Conservation (phyloP, 2,888 invertebrate genomes). For the Cremastinae sp. region DNA sequence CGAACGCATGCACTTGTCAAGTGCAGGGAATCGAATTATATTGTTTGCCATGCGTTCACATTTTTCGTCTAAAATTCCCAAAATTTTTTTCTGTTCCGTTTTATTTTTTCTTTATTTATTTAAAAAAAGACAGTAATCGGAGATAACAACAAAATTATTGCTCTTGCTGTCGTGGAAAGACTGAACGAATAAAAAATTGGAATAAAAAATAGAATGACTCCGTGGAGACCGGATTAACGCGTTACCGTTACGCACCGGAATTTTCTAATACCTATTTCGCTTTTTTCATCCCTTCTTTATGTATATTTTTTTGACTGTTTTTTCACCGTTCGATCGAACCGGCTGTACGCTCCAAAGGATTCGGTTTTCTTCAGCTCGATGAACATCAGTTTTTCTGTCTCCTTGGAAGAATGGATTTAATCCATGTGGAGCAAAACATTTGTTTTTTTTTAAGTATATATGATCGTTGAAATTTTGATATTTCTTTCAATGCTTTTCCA, state of each 20-base stretch:
- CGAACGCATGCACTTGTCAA: constrained; percentile 6
- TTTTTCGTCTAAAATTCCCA: constrained; percentile 1
- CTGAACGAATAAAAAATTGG: constrained; percentile 4
- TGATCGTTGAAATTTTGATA: neutral
- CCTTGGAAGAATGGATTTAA: constrained; percentile 4
- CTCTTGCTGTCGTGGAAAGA: neutral
- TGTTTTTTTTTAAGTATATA: too few relatives aligned
- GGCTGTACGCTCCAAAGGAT: constrained; percentile 33
- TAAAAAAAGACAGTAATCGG: neutral
- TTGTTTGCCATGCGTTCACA: neutral
- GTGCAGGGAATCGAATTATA: neutral
- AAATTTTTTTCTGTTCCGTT: neutral
- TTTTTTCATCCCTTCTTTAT: constrained; percentile 1
- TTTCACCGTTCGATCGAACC: constrained; percentile 19
- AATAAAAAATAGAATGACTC: neutral
- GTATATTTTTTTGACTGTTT: constrained; percentile 16
- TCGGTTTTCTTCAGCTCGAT: constrained; percentile 36
- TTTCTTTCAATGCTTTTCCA: neutral
- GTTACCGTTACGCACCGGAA: constrained; percentile 31
- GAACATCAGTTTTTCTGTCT: constrained; percentile 12
- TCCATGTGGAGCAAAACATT: neutral
- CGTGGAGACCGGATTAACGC: constrained; percentile 29
- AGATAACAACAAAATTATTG: neutral
- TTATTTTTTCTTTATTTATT: constrained; percentile 9
- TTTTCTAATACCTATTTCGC: neutral